A percentile compares a stretch with the other conserved stretches of the same genome.
These are phyloP conservation scores for Trichogramma pretiosum DNA, from an alignment of 1,140 invertebrate genomes.

Conservation along the genomic window DNA sequence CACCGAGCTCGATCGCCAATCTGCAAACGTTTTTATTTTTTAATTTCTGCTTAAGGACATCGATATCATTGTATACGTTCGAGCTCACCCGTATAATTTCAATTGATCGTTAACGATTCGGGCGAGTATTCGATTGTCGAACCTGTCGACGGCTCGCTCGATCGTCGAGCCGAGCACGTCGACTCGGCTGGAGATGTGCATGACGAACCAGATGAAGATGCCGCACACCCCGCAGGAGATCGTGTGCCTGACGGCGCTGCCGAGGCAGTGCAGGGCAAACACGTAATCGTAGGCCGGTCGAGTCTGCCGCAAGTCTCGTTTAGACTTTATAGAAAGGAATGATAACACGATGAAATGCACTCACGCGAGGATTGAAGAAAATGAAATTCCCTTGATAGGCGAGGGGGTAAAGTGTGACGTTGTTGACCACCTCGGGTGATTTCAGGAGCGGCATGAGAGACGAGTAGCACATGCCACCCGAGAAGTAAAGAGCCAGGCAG, in stretches of 20 bases:
- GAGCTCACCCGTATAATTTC: too few relatives aligned
- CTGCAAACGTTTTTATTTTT: too few relatives aligned
- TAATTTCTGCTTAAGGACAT: too few relatives aligned
- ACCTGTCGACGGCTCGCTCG: conserved; percentile 7
- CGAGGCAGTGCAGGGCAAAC: conserved; percentile 23
- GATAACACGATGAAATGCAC: background rate
- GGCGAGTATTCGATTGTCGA: background rate
- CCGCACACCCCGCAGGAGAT: conserved; percentile 23
- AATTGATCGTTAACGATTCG: conserved; percentile 4
- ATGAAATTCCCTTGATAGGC: conserved; percentile 25
- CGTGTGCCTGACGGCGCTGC: conserved; percentile 22
- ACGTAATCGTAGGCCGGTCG: conserved; percentile 27
- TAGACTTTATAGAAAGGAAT: too few relatives aligned
- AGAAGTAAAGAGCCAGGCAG: conserved; percentile 16
- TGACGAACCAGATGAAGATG: conserved; percentile 25
- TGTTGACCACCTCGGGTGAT: background rate
- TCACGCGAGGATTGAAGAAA: conserved; percentile 20
- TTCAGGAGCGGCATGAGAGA: conserved; percentile 17
- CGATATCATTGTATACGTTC: too few relatives aligned
- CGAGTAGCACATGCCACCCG: conserved; percentile 18
- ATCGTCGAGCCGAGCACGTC: conserved; percentile 19
- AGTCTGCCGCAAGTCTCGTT: too few relatives aligned
- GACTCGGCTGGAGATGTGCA: conserved; percentile 27
- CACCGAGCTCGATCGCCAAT: conserved; percentile 21
- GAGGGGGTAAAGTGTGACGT: conserved; percentile 8